Percentiles rank a stretch among this genome's conserved stretches.
These are phyloP conservation scores for Psittacula echo DNA, from an alignment of 2,797 vertebrate genomes.

Conservation along the genomic window DNA sequence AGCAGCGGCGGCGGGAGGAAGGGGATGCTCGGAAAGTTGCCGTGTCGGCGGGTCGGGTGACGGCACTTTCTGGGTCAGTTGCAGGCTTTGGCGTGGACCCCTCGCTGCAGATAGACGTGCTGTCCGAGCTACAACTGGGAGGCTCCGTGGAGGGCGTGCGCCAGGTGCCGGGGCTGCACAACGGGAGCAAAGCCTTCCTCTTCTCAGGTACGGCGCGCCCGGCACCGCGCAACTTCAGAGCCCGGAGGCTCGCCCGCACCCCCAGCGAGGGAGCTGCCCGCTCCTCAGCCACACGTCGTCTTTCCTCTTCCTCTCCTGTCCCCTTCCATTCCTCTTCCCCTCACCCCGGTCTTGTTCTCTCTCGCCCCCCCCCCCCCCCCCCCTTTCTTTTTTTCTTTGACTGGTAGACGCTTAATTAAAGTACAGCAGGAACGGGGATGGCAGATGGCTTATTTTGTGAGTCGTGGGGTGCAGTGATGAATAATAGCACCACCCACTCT, in stretches of 20 bases:
- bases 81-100: slow-evolving; percentile 95
- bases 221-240: neutral
- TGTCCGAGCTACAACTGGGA: slow-evolving; percentile 89
- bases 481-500: slow-evolving; percentile 75
- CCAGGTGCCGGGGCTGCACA: slow-evolving; percentile 95
- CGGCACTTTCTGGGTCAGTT: slow-evolving; percentile 75
- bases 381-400: slow-evolving; percentile 4
- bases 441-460: slow-evolving; percentile 79
- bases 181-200: slow-evolving; percentile 94
- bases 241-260: neutral
- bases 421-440: slow-evolving; percentile 66
- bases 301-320: neutral
- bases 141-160: slow-evolving; percentile 87
- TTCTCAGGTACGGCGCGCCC: slow-evolving; percentile 88
- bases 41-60: neutral
- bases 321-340: neutral
- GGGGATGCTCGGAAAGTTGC: neutral
- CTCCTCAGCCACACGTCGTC: neutral
- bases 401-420: slow-evolving; percentile 78
- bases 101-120: slow-evolving; percentile 90
- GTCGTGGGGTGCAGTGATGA: slow-evolving; percentile 77
- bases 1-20: neutral
- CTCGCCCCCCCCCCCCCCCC: neutral
- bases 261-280: neutral
- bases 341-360: neutral